A percentile compares a stretch with the other conserved stretches of the same genome.
Conservation (phyloP, 2,113 vertebrate species). For the Mola mola region DNA sequence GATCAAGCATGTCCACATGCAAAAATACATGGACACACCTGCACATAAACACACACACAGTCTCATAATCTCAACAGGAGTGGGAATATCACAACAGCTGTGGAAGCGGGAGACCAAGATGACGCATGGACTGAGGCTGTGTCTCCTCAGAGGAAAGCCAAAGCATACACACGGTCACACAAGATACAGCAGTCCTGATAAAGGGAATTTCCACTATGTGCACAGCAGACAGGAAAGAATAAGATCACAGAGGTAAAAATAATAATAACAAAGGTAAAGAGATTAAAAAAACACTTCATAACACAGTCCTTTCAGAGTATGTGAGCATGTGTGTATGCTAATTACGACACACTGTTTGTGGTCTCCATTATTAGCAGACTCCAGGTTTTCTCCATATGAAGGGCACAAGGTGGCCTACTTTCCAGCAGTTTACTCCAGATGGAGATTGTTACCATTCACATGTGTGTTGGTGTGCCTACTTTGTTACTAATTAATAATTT, state of each 20-base stretch:
- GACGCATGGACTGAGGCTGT: conserved; percentile 64
- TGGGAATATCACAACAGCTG: conserved; percentile 74
- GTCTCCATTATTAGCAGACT: conserved; percentile 59
- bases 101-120: conserved; percentile 70
- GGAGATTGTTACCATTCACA: conserved; percentile 48
- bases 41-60: conserved; percentile 24
- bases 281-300: conserved; percentile 73
- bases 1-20: not conserved
- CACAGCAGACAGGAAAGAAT: conserved; percentile 67
- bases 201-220: conserved; percentile 75
- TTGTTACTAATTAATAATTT: conserved; percentile 52
- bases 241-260: conserved; percentile 66
- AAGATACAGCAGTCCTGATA: conserved; percentile 52
- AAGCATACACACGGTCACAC: conserved; percentile 16
- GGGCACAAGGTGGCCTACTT: conserved; percentile 42
- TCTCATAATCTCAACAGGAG: conserved; percentile 76
- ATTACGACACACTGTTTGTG: conserved; percentile 57
- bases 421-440: conserved; percentile 58
- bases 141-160: conserved; percentile 63
- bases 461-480: conserved; percentile 32
- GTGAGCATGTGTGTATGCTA: conserved; percentile 53
- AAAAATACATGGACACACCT: not conserved
- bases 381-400: conserved; percentile 71
- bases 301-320: conserved; percentile 48
- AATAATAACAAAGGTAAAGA: conserved; percentile 63